A percentile compares a stretch with the other conserved stretches of the same genome.
Evolutionary conservation across 2,113 vertebrate species (phyloP).

Genomic region (Mystacornis crossleyi): DNA sequence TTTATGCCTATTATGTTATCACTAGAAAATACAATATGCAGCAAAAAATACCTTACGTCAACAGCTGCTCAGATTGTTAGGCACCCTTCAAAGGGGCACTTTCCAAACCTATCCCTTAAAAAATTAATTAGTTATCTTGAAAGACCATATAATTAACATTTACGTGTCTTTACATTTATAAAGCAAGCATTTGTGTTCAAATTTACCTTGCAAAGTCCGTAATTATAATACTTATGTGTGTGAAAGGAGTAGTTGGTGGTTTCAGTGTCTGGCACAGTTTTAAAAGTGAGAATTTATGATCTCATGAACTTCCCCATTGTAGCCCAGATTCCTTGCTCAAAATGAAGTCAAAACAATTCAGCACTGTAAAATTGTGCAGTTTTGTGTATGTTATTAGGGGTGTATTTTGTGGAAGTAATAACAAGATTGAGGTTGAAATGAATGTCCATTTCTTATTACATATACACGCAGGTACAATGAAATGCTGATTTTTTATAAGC

Average conservation of each 20-base stretch:
- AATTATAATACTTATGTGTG: not conserved
- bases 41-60: not conserved
- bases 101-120: not conserved
- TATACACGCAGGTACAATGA: not conserved
- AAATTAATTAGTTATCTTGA: not conserved
- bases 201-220: not conserved
- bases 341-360: not conserved
- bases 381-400: not conserved
- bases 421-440: not conserved
- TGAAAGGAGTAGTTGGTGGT: not conserved
- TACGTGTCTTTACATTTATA: not conserved
- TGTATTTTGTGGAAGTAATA: not conserved
- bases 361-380: not conserved
- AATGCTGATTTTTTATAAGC: not conserved
- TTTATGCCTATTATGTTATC: not conserved
- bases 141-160: not conserved
- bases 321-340: not conserved
- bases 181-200: not conserved
- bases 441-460: not conserved
- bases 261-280: not conserved
- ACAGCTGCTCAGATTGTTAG: not conserved
- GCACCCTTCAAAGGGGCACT: not conserved
- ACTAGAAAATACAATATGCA: not conserved
- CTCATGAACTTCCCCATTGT: not conserved
- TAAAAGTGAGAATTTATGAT: constrained; percentile 18